Conservation (phyloP, 2,888 invertebrate species). For the Melieria picta region DNA sequence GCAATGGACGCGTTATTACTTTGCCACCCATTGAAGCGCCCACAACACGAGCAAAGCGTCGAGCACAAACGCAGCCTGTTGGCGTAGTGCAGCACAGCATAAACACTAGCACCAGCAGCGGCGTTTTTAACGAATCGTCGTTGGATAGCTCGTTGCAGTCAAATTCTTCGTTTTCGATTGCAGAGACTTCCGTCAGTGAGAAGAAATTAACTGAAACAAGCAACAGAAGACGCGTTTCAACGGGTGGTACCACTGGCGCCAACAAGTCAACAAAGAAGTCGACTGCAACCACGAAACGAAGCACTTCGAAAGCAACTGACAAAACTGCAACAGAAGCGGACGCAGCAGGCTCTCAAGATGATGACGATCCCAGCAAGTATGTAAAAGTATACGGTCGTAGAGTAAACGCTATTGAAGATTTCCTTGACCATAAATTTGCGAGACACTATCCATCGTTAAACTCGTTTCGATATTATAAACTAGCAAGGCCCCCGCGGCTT, state of each 20-base stretch:
- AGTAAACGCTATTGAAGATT: background rate
- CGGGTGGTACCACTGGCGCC: constrained; percentile 6
- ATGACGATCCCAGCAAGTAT: constrained; percentile 88
- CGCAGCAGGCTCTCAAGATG: constrained; percentile 70
- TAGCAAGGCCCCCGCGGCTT: too few relatives aligned
- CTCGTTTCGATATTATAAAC: too few relatives aligned
- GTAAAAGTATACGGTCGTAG: constrained; percentile 1
- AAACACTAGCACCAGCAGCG: constrained; percentile 40
- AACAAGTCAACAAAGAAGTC: constrained; percentile 30
- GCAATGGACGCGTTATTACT: constrained; percentile 80
- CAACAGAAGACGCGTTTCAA: constrained; percentile 35
- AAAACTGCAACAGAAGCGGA: constrained; percentile 53
- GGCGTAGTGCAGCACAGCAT: constrained; percentile 12
- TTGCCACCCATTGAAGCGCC: constrained; percentile 86
- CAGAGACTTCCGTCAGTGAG: constrained; percentile 32
- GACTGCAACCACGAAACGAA: constrained; percentile 22
- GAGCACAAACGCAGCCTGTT: constrained; percentile 66
- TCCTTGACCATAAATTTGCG: too few relatives aligned
- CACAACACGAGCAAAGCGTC: constrained; percentile 79
- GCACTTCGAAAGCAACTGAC: constrained; percentile 49
- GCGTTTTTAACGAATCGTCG: constrained; percentile 44
- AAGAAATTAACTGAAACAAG: constrained; percentile 38
- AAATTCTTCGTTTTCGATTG: constrained; percentile 45
- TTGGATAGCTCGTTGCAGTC: constrained; percentile 49
- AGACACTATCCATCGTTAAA: too few relatives aligned